Base-by-base conservation (phyloP, 1,140 invertebrate species). In the Zaprionus gabonicus region DNA sequence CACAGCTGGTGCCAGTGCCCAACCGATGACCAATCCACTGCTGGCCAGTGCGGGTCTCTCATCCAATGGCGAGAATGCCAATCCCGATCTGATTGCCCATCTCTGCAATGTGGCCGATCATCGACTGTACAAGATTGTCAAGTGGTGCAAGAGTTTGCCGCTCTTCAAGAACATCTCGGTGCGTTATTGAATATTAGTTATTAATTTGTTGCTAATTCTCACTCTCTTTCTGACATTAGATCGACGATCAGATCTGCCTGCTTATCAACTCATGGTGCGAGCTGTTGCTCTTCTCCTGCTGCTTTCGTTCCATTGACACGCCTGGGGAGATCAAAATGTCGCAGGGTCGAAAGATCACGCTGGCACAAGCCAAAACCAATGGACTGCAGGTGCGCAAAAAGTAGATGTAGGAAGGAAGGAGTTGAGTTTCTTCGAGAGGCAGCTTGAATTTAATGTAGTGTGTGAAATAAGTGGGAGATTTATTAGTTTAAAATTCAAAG, bases 211-310 rank as follows among this genome's bases (percentile, higher is more conserved):
- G 44, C 46, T 10, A 27, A 3, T 20, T 23, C 6, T 51, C 25
- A 36, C n/a, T 20, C 10, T n/a, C 0, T 57, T 27, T n/a, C 9
- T 31, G 3, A 12, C 2, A 1, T 10, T 91, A 97, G 96, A 98
- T 98, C 87, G 98, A 99, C 93, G 98, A 99, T 94, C 98, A 99
- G 94, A 99, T 99, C 73, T 97, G 98, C 86, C 93, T 99, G 78
- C 95, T 99, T 44, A 98, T 99, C 82, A 99, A 99, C 93, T 98
- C 98, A 49, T 99, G 98, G 98, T 99, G 98, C 93, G 98, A 99
- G 93, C 93, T 99, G 60, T 93, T 99, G 67, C 94, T 99, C 34
- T 96, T 99, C 90, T 98, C 97, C 20, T 98, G 97, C 93, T 98
- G 97, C 91, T 98, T 97, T 93, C 95, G 97, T 36, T 97, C 97